Evolutionary conservation across 2,888 invertebrate genomes (phyloP).

Genomic region (Megaustenia siamemsis): DNA sequence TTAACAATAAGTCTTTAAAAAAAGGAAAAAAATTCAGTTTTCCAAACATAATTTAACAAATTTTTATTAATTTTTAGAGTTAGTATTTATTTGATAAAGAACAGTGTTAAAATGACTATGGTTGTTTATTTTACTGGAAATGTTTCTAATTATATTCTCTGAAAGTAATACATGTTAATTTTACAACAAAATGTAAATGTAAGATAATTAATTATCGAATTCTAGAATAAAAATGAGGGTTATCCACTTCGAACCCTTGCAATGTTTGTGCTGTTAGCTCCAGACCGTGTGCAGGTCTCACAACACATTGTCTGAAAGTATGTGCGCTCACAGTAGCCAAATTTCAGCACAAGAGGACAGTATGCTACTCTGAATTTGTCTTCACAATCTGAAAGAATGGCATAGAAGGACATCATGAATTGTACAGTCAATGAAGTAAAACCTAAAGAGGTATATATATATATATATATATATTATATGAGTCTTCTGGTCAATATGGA

Average conservation of each 20-base stretch:
- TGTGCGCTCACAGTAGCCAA: conserved; percentile 74
- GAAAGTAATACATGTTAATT: neutral
- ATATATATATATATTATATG: too few relatives aligned
- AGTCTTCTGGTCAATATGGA: too few relatives aligned
- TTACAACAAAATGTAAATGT: neutral
- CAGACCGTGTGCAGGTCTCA: conserved; percentile 67
- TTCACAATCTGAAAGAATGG: conserved; percentile 69
- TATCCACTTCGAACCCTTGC: conserved; percentile 10
- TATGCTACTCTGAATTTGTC: conserved; percentile 77
- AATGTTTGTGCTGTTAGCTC: conserved; percentile 1
- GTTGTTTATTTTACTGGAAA: neutral
- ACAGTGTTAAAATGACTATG: neutral
- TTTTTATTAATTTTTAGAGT: too few relatives aligned
- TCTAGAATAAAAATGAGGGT: neutral
- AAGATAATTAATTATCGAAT: neutral
- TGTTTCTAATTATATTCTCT: neutral
- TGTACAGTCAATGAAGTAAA: neutral
- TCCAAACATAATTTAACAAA: too few relatives aligned
- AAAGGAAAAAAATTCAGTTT: neutral
- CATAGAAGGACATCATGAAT: neutral
- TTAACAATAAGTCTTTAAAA: neutral
- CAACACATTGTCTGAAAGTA: conserved; percentile 78
- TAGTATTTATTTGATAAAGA: too few relatives aligned
- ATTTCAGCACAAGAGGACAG: conserved; percentile 76
- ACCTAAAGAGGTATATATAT: too few relatives aligned